These are phyloP conservation scores for Phataginus tricuspis DNA, from an alignment of 2,797 vertebrate species.

Conservation along the genomic window DNA sequence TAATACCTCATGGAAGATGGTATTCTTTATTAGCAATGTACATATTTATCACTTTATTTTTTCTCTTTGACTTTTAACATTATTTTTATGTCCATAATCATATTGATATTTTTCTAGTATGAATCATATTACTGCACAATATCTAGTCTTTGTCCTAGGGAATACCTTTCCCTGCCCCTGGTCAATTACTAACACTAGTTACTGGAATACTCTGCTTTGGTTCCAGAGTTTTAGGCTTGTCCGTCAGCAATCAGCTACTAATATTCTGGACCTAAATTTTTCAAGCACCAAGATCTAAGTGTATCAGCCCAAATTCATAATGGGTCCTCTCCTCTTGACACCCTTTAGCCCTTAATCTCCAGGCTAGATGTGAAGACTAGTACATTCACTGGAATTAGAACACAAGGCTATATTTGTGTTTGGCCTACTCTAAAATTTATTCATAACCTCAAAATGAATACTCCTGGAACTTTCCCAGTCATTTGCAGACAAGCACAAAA, in stretches of 20 bases:
- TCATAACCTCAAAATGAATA: neutral
- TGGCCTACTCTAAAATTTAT: neutral
- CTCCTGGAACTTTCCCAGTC: neutral
- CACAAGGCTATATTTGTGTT: neutral
- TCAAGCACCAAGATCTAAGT: neutral
- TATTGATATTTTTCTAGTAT: neutral
- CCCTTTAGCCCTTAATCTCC: neutral
- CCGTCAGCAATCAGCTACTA: neutral
- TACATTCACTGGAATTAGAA: neutral
- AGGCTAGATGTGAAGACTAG: neutral
- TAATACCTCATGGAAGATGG: neutral
- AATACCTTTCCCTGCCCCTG: neutral
- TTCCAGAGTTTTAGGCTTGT: neutral
- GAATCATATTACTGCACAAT: neutral
- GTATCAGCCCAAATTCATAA: neutral
- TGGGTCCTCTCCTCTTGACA: neutral
- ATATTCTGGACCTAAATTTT: neutral
- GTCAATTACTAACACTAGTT: neutral
- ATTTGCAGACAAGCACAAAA: neutral
- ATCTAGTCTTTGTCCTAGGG: neutral
- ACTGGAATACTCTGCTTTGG: neutral
- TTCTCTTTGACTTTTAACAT: neutral
- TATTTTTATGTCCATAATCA: neutral
- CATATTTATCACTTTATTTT: neutral
- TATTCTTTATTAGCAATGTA: neutral